Evolutionary conservation across 1,140 invertebrate species (phyloP), one percentile per base, ranked within the genome.

Genomic region (Steinernema khuongi): DNA sequence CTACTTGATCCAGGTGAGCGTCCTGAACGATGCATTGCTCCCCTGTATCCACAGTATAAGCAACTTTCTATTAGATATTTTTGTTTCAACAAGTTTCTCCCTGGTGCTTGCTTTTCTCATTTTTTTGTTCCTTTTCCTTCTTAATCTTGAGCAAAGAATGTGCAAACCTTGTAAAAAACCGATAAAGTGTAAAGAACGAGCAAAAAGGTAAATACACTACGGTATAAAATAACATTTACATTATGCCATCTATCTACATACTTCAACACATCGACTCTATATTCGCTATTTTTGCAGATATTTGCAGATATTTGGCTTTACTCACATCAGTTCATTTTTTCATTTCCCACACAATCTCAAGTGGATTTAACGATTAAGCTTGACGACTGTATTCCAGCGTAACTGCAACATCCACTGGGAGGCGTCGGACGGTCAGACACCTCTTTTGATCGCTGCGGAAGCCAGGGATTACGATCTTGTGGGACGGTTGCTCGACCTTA

Each of bases 391-490:
- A n/a, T 60, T 60, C 26, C 26, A 60, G 50, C 7, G 19, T 7
- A 60, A 60, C 19, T 60, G 50, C 19, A 22, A 60, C 50, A 60
- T 60, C 26, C 50, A 60, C 50, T 60, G 50, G 50, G 50, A 60
- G 22, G 11, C 50, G 4, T 7, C 7, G 19, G 50, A 60, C 50
- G 50, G 50, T 26, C 50, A 60, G 22, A 60, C 50, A 22, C 50
- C 50, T 14, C 19, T 60, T 14, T 22, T 60, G 22, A 60, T 60
- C 19, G 50, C 50, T 2, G 50, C 50, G 14, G 50, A 60, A 26
- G 50, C 7, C 4, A 11, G 19, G 11, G 50, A 60, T 60, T 60
- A 60, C 22, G 50, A 60, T 7, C 26, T 60, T 14, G 50, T 60
- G 11, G 50, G 50, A 22, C 7, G 19, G 11, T 22, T 60, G 11